Evolutionary conservation across 2,113 vertebrate genomes (phyloP).

Genomic region (Erythrolamprus reginae): DNA sequence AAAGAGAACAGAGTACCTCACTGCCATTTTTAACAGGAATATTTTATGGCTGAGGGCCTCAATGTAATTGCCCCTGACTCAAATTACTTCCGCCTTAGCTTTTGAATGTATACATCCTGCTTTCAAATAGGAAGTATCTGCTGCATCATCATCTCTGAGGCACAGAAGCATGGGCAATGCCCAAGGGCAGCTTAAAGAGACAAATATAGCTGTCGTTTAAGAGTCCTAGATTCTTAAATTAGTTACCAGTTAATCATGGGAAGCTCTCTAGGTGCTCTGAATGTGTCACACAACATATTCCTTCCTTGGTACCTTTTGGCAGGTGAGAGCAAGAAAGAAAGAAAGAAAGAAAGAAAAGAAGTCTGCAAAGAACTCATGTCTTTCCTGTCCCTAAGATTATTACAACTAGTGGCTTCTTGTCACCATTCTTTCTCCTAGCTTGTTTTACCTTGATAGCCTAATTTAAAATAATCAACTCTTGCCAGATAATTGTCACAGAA

Average conservation of each 20-base stretch:
- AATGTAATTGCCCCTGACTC: neutral
- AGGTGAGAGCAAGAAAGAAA: neutral
- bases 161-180: neutral
- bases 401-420: neutral
- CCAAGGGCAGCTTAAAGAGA: neutral
- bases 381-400: neutral
- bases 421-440: neutral
- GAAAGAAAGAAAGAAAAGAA: neutral
- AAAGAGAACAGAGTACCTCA: neutral
- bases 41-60: neutral
- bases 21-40: neutral
- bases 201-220: neutral
- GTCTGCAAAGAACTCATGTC: neutral
- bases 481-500: slow-evolving; percentile 25
- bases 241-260: neutral
- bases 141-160: neutral
- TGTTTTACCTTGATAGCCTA: slow-evolving; percentile 28
- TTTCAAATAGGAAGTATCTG: neutral
- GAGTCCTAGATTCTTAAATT: neutral
- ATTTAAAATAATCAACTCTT: slow-evolving; percentile 50
- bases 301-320: neutral
- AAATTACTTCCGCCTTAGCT: neutral
- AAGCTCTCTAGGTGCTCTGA: neutral
- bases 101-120: neutral
- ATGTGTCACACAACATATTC: neutral